Evolutionary conservation across 2,797 vertebrate genomes (phyloP).

Genomic region (Lophotriccus pileatus): DNA sequence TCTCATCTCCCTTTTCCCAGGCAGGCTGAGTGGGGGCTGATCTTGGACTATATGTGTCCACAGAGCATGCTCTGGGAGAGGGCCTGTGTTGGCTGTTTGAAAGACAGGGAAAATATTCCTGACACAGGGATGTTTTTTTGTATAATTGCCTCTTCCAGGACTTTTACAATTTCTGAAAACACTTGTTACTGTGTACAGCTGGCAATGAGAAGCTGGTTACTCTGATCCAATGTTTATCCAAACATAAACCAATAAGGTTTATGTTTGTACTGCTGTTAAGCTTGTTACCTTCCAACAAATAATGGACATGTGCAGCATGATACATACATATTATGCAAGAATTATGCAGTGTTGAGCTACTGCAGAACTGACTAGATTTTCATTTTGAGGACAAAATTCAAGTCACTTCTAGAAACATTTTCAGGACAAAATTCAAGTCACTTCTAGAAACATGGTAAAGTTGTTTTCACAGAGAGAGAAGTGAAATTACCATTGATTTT

Average conservation of each 20-base stretch:
- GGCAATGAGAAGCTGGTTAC: neutral
- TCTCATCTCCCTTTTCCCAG: neutral
- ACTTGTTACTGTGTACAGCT: neutral
- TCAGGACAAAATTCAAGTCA: neutral
- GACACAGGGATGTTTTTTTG: neutral
- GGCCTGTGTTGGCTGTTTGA: neutral
- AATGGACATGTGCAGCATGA: neutral
- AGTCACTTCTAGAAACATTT: neutral
- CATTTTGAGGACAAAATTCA: neutral
- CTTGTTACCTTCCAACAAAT: neutral
- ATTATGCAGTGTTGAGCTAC: neutral
- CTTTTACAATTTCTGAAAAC: neutral
- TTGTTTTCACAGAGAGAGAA: neutral
- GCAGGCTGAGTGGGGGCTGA: fast-evolving
- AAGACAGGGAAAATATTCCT: neutral
- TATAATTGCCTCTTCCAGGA: neutral
- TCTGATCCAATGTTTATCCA: neutral
- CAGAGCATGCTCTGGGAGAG: neutral
- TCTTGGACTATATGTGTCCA: neutral
- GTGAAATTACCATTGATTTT: neutral
- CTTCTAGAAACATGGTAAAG: neutral
- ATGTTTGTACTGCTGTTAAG: fast-evolving
- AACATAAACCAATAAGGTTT: neutral
- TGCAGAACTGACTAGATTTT: neutral
- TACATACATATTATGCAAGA: neutral